Evolutionary conservation across 2,888 invertebrate species (phyloP).

Genomic region (Lobophora halterata): DNA sequence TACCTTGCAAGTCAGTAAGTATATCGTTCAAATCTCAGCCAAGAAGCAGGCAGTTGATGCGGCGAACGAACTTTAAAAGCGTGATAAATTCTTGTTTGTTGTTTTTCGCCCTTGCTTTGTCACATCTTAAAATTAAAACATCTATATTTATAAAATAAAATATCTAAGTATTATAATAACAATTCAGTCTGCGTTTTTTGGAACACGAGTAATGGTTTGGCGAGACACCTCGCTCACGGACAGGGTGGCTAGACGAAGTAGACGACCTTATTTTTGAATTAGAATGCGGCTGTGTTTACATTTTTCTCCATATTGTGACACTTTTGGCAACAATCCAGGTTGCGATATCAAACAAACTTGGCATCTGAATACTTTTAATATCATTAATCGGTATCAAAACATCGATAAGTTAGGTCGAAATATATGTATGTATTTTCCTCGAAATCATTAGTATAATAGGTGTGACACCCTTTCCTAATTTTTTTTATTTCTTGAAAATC

Average conservation of each 20-base stretch:
- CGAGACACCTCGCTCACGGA: slow-evolving; percentile 57
- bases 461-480: too few species aligned
- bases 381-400: slow-evolving; percentile 21
- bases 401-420: not conserved
- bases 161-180: slow-evolving; percentile 14
- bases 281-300: slow-evolving; percentile 76
- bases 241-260: slow-evolving; percentile 48
- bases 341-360: slow-evolving; percentile 58
- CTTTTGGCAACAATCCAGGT: slow-evolving; percentile 68
- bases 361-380: slow-evolving; percentile 39
- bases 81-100: too few species aligned
- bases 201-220: slow-evolving; percentile 58
- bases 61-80: too few species aligned
- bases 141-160: too few species aligned
- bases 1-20: too few species aligned
- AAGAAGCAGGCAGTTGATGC: too few species aligned
- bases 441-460: too few species aligned
- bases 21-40: too few species aligned
- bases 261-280: slow-evolving; percentile 73
- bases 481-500: slow-evolving; percentile 11
- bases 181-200: slow-evolving; percentile 29
- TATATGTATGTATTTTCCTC: too few species aligned
- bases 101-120: too few species aligned
- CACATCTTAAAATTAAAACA: too few species aligned
- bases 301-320: slow-evolving; percentile 73